Evolutionary conservation across 2,888 invertebrate species (phyloP).

Genomic region (Archips xylosteana): DNA sequence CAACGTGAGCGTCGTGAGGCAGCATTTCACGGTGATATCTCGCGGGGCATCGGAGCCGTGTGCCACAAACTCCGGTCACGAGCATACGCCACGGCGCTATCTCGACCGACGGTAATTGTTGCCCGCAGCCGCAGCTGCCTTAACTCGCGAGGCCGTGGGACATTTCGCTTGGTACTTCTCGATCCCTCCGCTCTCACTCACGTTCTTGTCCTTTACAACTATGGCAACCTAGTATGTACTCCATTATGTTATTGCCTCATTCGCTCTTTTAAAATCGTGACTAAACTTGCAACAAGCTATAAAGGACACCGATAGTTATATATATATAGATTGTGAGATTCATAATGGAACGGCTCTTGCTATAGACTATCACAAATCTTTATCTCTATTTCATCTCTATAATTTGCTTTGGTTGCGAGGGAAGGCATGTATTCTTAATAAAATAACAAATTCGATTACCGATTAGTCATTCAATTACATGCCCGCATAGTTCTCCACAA

Average conservation of each 20-base stretch:
- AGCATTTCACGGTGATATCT: conserved; percentile 82
- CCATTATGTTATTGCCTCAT: conserved; percentile 47
- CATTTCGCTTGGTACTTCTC: conserved; percentile 51
- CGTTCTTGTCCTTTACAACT: conserved; percentile 41
- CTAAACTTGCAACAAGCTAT: conserved; percentile 42
- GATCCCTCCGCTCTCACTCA: conserved; percentile 45
- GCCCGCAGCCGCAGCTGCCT: conserved; percentile 78
- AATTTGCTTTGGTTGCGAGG: conserved; percentile 52
- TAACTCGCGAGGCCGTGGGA: conserved; percentile 68
- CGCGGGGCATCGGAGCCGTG: conserved; percentile 71
- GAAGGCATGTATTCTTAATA: conserved; percentile 53
- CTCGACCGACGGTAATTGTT: conserved; percentile 74
- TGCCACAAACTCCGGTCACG: conserved; percentile 80
- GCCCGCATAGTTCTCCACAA: conserved; percentile 72
- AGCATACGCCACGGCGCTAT: conserved; percentile 76
- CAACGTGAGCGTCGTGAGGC: conserved; percentile 77
- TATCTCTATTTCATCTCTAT: conserved; percentile 43
- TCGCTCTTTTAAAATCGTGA: conserved; percentile 59
- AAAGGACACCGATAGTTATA: background rate
- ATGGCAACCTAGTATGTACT: conserved; percentile 48
- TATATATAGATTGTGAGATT: background rate
- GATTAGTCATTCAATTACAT: conserved; percentile 72
- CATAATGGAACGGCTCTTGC: background rate
- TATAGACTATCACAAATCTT: background rate
- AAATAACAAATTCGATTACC: conserved; percentile 56